Evolutionary conservation across 2,797 vertebrate species (phyloP).

Genomic region (Onychomys leucogaster): DNA sequence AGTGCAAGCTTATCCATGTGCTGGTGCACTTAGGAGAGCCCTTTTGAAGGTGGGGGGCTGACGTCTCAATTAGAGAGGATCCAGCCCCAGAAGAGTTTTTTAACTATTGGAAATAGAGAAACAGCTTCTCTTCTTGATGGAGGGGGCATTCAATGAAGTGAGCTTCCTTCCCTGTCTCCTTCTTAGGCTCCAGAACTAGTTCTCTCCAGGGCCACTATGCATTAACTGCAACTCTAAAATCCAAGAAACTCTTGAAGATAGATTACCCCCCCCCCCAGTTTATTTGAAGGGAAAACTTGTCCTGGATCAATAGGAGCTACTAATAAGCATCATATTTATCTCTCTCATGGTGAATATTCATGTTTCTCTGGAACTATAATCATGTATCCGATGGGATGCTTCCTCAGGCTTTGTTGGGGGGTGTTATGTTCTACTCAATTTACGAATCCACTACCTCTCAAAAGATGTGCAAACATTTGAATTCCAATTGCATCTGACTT

Average conservation of each 20-base stretch:
- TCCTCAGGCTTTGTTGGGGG: not conserved
- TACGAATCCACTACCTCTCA: not conserved
- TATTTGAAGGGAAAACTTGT: slow-evolving; percentile 2
- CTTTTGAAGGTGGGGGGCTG: slow-evolving; percentile 77
- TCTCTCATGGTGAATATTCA: not conserved
- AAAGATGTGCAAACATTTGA: not conserved
- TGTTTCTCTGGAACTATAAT: not conserved
- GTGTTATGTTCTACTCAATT: not conserved
- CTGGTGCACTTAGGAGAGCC: slow-evolving; percentile 71
- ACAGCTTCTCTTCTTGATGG: not conserved
- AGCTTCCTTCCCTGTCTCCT: not conserved
- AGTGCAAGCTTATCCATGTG: slow-evolving; percentile 56
- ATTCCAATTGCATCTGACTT: not conserved
- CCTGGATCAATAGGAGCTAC: not conserved
- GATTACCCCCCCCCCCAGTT: not conserved
- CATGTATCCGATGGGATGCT: not conserved
- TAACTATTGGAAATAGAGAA: not conserved
- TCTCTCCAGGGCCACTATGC: not conserved
- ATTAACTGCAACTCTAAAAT: not conserved
- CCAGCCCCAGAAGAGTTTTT: slow-evolving; percentile 43
- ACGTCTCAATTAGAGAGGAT: slow-evolving; percentile 76
- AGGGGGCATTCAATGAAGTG: not conserved
- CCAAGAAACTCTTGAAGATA: not conserved
- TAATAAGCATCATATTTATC: not conserved
- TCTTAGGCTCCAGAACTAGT: not conserved